These are phyloP conservation scores for Lochmaea capreae DNA, from an alignment of 2,888 invertebrate species.

Conservation along the genomic window DNA sequence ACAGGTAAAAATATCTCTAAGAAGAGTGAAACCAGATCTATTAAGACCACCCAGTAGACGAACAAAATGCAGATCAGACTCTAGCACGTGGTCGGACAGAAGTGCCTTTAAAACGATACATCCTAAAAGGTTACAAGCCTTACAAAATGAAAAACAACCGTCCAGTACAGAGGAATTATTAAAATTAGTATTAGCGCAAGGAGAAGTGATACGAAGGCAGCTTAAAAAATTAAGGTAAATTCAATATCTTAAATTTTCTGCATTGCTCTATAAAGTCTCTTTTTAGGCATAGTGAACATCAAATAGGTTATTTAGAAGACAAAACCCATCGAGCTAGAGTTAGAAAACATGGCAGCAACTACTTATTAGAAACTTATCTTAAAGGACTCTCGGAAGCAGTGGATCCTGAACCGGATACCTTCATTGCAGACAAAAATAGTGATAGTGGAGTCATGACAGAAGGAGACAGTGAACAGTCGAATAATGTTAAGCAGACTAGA, in stretches of 20 bases:
- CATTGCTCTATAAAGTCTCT: neutral
- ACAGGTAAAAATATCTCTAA: slow-evolving; percentile 65
- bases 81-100: slow-evolving; percentile 60
- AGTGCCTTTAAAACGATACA: slow-evolving; percentile 65
- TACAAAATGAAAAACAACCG: slow-evolving; percentile 64
- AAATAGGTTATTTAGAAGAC: slow-evolving; percentile 83
- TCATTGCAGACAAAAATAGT: slow-evolving; percentile 74
- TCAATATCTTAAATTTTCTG: neutral
- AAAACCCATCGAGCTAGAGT: slow-evolving; percentile 80
- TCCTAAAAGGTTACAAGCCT: slow-evolving; percentile 63
- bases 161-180: slow-evolving; percentile 67
- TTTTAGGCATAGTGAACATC: slow-evolving; percentile 71
- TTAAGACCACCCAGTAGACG: slow-evolving; percentile 59
- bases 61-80: slow-evolving; percentile 61
- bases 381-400: slow-evolving; percentile 69
- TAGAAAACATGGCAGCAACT: slow-evolving; percentile 82
- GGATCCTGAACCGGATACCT: slow-evolving; percentile 59
- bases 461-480: slow-evolving; percentile 69
- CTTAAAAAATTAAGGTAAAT: slow-evolving; percentile 63
- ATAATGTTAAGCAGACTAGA: slow-evolving; percentile 57
- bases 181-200: slow-evolving; percentile 71
- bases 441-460: slow-evolving; percentile 78
- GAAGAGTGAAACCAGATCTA: slow-evolving; percentile 60
- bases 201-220: slow-evolving; percentile 69
- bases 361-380: slow-evolving; percentile 82